phyloP scores from a whole-genome alignment of 2,113 vertebrate genomes.

The Piprites chloris region DNA sequence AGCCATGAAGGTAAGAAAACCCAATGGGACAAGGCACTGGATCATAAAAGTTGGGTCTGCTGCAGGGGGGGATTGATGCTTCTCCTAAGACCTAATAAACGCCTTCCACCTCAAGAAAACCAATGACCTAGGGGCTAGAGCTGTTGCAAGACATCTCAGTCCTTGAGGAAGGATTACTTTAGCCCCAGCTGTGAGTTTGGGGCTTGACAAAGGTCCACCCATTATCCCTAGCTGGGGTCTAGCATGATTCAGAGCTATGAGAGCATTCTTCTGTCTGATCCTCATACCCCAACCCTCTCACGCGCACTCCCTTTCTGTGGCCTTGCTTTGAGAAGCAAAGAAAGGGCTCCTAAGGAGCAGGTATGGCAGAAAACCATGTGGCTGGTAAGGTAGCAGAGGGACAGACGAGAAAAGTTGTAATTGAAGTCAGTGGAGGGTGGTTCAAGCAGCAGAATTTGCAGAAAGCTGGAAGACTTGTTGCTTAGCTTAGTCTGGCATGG shows the following conservation, averaged over 20 bases:
- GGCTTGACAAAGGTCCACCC: neutral
- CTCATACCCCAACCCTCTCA: neutral
- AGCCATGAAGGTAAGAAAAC: neutral
- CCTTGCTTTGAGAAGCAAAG: neutral
- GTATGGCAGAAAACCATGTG: neutral
- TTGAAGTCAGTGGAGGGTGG: neutral
- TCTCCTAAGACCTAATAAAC: neutral
- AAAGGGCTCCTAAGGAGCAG: neutral
- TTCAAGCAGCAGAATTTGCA: neutral
- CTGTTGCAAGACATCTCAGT: neutral
- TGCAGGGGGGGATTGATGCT: neutral
- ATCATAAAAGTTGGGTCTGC: neutral
- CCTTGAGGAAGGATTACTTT: neutral
- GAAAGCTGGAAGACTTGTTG: neutral
- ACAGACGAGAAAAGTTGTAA: neutral
- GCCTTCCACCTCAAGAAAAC: neutral
- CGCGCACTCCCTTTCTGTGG: fast-evolving
- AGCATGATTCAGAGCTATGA: neutral
- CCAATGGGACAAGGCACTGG: neutral
- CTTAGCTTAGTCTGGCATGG: neutral
- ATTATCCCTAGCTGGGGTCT: neutral
- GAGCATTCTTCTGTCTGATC: neutral
- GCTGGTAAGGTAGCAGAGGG: neutral
- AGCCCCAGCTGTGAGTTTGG: neutral
- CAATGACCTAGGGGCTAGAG: neutral